Conservation (phyloP, 2,113 vertebrate species). For the Cacatua alba region DNA sequence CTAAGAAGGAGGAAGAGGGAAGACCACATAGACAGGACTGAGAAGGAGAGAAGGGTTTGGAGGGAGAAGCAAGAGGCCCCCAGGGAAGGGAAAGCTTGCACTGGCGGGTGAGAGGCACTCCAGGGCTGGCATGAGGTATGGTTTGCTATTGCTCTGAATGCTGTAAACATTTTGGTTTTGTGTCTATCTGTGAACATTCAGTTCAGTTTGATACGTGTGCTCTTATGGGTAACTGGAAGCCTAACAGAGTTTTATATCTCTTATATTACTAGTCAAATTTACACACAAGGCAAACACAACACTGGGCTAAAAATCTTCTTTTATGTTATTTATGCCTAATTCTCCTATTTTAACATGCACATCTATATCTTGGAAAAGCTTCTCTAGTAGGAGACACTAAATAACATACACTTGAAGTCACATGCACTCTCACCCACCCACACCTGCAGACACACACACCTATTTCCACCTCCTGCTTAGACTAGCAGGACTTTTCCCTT, state of each 20-base stretch:
- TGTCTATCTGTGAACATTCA: conserved; percentile 55
- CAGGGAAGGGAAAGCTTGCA: neutral
- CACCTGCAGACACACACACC: neutral
- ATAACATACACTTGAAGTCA: neutral
- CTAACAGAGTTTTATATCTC: conserved; percentile 4
- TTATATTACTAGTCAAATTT: conserved; percentile 23
- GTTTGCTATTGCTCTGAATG: conserved; percentile 79
- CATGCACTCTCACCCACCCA: neutral
- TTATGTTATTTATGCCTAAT: conserved; percentile 45
- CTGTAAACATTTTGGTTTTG: conserved; percentile 77
- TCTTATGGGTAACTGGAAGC: conserved; percentile 38
- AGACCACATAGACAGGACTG: neutral
- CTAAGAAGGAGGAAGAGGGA: neutral
- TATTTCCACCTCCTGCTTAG: neutral
- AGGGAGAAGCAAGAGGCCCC: neutral
- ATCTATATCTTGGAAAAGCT: conserved; percentile 48
- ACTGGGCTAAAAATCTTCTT: conserved; percentile 31
- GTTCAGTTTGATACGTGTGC: conserved; percentile 57
- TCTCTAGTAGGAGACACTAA: conserved; percentile 15
- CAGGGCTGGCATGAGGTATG: conserved; percentile 73
- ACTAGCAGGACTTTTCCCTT: neutral
- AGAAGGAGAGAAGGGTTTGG: neutral
- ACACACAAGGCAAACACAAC: conserved; percentile 22
- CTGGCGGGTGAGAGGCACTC: neutral
- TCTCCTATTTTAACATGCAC: conserved; percentile 56